phyloP scores from a whole-genome alignment of 2,888 invertebrate species.

The Mactromeris polynyma region DNA sequence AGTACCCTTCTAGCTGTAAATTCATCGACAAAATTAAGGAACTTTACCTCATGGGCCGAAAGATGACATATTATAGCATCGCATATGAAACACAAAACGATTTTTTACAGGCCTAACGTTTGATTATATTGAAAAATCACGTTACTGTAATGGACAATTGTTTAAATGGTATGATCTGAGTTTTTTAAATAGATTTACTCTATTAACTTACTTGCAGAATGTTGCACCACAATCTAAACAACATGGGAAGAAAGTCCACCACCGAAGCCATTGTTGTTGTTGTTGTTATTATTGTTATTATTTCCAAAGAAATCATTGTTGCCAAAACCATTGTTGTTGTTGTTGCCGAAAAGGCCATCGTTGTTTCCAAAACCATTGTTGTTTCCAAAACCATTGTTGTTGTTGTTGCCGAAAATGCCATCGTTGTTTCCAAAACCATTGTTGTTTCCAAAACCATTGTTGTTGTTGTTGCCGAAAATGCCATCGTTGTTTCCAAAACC shows the following conservation, averaged over 20 bases:
- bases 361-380: conserved; percentile 24
- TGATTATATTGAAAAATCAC: no score
- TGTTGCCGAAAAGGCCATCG: conserved; percentile 31
- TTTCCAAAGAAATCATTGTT: conserved; percentile 33
- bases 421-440: conserved; percentile 33
- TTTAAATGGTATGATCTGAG: no score
- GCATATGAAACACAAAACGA: no score
- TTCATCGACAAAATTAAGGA: no score
- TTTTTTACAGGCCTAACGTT: no score
- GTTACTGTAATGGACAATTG: no score
- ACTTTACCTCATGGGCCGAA: no score
- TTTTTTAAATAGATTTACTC: no score
- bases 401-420: conserved; percentile 6
- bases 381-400: conserved; percentile 27
- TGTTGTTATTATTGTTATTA: conserved; percentile 27
- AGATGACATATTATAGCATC: no score
- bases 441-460: conserved; percentile 31
- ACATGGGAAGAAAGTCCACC: background rate
- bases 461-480: background rate
- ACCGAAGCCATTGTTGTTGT: conserved; percentile 6
- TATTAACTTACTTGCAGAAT: background rate
- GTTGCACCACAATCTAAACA: background rate
- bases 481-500: conserved; percentile 24
- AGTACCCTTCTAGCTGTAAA: no score
- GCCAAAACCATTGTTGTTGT: conserved; percentile 23